These are phyloP conservation scores for Anastrepha ludens DNA, from an alignment of 1,140 invertebrate species.

Conservation along the genomic window DNA sequence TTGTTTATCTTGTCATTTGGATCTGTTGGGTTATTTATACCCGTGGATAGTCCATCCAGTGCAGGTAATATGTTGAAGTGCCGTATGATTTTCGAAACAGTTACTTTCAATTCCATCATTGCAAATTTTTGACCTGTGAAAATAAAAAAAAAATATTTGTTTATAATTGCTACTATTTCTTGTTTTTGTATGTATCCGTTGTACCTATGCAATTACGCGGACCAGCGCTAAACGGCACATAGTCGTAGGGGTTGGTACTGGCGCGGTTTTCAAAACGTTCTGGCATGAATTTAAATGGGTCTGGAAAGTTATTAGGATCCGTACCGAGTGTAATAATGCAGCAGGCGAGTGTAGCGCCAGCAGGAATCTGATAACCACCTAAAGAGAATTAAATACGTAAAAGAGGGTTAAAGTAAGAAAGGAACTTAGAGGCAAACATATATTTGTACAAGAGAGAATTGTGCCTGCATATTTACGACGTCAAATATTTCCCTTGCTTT, in stretches of 20 bases:
- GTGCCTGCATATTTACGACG: no score
- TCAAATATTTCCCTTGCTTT: no score
- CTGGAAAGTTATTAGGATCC: conserved; percentile 77
- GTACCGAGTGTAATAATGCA: conserved; percentile 62
- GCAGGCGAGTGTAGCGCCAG: conserved; percentile 63
- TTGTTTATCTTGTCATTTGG: conserved; percentile 67
- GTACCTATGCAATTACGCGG: conserved; percentile 69
- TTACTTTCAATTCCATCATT: conserved; percentile 74
- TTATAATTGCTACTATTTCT: background rate
- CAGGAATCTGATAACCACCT: conserved; percentile 64
- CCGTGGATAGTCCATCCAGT: conserved; percentile 59
- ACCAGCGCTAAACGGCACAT: conserved; percentile 78
- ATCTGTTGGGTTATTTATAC: conserved; percentile 58
- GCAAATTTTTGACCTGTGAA: conserved; percentile 75
- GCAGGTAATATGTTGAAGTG: conserved; percentile 65
- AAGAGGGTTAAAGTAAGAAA: no score
- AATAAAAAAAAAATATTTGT: background rate
- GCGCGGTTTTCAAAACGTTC: conserved; percentile 80
- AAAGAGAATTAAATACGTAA: background rate
- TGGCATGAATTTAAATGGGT: conserved; percentile 85
- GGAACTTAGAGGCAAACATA: no score
- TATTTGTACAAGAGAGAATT: no score
- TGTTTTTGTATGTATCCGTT: no score
- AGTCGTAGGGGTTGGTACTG: conserved; percentile 75
- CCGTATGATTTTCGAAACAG: conserved; percentile 73